Base-by-base conservation (phyloP, 2,797 vertebrate genomes). In the Carduelis carduelis region DNA sequence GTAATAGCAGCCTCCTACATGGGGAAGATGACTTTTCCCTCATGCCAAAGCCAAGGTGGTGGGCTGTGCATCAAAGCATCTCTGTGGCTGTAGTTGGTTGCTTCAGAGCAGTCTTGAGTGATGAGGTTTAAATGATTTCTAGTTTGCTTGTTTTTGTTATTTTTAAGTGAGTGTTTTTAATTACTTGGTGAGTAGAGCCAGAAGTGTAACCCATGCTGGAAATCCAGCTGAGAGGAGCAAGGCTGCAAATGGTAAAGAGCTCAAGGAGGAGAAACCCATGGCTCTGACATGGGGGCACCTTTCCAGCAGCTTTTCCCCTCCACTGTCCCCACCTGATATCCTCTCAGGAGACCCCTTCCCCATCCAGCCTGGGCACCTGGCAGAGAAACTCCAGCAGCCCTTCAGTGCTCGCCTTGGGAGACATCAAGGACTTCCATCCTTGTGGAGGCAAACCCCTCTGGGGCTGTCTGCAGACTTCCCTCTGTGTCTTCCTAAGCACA, bases 91-190 rank as follows among this genome's bases (percentile, higher is more conserved):
- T 66, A 69, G 32, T 30, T 91, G 43, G 39, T 87, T 81, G 52
- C 60, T 84, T 84, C 81, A 57, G 64, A 60, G 44, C 71, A 87
- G 60, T 70, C 60, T 87, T 83, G 52, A 83, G 41, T 60, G 68
- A 92, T 87, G 83, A 93, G 44, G 15, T 84, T 35, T 88, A 53
- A 63, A 71, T 80, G 65, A 89, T 66, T 87, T 83, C 70, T 87
- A 43, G 37, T 93, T 93, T 94, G 66, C 74, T 95, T 94, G 74
- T 0, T 91, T 94, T 80, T 80, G 63, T 46, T 79, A 1, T 68
- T 55, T 86, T 92, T 60, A 63, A 90, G 72, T 27, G 70, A 66
- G 2, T 94, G 80, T 41, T 95, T 95, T 92, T 92, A 95, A 96
- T 94, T 92, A 89, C 41, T 79, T 14, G 2, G 44, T 57, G 56